Evolutionary conservation across 2,797 vertebrate genomes (phyloP), one percentile per base, ranked within the genome.

Genomic region (Phaenicophaeus curvirostris): DNA sequence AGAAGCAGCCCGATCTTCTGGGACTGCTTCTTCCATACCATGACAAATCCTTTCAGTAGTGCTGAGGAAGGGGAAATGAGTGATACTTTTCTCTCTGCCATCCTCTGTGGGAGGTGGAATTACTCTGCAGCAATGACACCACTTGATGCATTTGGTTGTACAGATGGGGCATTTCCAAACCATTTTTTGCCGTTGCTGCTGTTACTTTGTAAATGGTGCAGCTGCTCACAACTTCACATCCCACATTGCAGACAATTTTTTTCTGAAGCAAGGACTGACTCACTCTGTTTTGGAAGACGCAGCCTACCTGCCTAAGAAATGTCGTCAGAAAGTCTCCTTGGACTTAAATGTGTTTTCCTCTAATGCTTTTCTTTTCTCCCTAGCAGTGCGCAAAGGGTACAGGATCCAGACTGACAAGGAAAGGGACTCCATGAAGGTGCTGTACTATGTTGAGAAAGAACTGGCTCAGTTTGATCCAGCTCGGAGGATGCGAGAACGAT

Each of bases 381-480:
- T 46, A 88, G 95, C 98, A 98, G 99, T 99, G 95, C 97, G 98
- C 94, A 99, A 99, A 97, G 99, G 98, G 57, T 99, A 99, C 97
- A 98, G 98, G 93, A 98, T 99, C 97, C 98, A 99, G 96, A 51
- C 98, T 42, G 98, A 98, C 98, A 98, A 99, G 96, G 97, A 98
- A 90, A 98, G 98, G 96, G 98, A 99, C 94, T 98, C 98, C 96
- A 98, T 99, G 99, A 99, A 99, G 98, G 98, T 99, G 97, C 96
- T 99, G 75, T 99, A 99, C 98, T 99, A 98, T 90, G 97, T 99
- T 2, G 99, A 99, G 97, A 99, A 99, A 96, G 99, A 99, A 96
- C 96, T 99, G 98, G 98, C 97, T 95, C 98, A 99, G 96, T 98
- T 99, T 96, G 98, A 99, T 83, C 98, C 98, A 58, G 93, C 98